Evolutionary conservation across 2,113 vertebrate species (phyloP), one percentile per base, ranked within the genome.

Genomic region (Centropus bengalensis): DNA sequence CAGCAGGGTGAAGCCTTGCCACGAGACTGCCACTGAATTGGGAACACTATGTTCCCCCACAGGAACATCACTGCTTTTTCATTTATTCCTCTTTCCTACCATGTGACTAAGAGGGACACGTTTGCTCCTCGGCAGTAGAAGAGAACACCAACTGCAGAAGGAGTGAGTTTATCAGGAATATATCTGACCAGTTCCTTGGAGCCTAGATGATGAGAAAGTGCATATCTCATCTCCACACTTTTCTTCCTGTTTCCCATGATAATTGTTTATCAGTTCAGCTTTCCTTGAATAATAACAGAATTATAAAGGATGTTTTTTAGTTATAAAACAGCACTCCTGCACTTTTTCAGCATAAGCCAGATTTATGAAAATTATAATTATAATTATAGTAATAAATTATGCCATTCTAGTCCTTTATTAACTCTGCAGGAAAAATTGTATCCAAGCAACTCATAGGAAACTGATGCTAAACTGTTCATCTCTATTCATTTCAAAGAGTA

Each of bases 341-440:
- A 66, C 76, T 66, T 92, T 84, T 89, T 92, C 59, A 69, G 42
- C 75, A 62, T 80, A 89, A 79, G 23, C 12, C 45, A 91, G 54
- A 83, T 91, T 68, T 60, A 77, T 52, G 5, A 87, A 91, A 82
- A 89, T 77, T 71, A 17, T 84, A 91, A 89, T 77, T 71, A 17
- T 84, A 91, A 93, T 92, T 84, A 69, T 42, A 89, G n/a, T 45
- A 80, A 92, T 92, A 89, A 89, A 69, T 82, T 91, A 62, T 77
- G 62, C 32, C 22, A 45, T 95, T 87, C 15, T 77, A 66, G 16
- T 69, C 38, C 19, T 82, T 14, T 71, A 92, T 91, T 91, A 87
- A 69, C 86, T 94, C 86, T 64, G 45, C 56, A 66, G 81, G 94
- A 82, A 81, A 81, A 94, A 92, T 40, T 71, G 19, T 67, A 82